Evolutionary conservation across 1,140 invertebrate genomes (phyloP).

Genomic region (Harpegnathos saltator): DNA sequence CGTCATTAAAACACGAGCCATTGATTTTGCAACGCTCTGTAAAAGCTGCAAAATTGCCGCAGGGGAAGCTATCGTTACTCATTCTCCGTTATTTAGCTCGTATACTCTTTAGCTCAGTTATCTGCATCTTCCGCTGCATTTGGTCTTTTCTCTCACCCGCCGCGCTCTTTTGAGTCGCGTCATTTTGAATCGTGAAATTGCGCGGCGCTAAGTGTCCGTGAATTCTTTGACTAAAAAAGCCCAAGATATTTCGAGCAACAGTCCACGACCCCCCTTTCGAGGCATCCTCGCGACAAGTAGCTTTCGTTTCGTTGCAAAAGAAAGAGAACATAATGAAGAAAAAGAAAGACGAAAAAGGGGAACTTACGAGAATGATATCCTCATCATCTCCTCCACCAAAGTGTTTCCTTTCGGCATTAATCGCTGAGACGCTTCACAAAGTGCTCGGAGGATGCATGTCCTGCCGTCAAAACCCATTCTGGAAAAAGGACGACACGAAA

Average conservation of each 20-base stretch:
- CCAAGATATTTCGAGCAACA: background rate
- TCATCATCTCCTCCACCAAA: conserved; percentile 90
- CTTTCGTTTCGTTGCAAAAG: background rate
- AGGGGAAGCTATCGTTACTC: background rate
- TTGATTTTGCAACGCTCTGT: too few relatives aligned
- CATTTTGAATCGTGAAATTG: conserved; percentile 30
- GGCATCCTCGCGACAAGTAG: background rate
- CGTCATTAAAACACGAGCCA: too few relatives aligned
- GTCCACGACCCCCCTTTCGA: conserved; percentile 31
- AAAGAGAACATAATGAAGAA: too few relatives aligned
- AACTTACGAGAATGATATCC: conserved; percentile 90
- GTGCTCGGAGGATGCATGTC: conserved; percentile 88
- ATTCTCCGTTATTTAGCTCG: conserved; percentile 3
- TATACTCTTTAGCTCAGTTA: background rate
- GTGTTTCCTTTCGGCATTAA: conserved; percentile 88
- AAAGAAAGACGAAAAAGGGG: background rate
- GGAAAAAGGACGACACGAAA: conserved; percentile 63
- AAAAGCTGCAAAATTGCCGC: too few relatives aligned
- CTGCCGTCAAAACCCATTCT: conserved; percentile 91
- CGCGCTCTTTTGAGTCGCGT: background rate
- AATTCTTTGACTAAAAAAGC: conserved; percentile 37
- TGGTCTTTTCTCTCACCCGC: background rate
- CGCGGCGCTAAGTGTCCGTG: conserved; percentile 4
- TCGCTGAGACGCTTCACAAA: conserved; percentile 90
- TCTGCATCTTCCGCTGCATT: background rate